A percentile compares a stretch with the other conserved stretches of the same genome.
Evolutionary conservation across 2,888 invertebrate species (phyloP).

Genomic region (Idaea dimidiata): DNA sequence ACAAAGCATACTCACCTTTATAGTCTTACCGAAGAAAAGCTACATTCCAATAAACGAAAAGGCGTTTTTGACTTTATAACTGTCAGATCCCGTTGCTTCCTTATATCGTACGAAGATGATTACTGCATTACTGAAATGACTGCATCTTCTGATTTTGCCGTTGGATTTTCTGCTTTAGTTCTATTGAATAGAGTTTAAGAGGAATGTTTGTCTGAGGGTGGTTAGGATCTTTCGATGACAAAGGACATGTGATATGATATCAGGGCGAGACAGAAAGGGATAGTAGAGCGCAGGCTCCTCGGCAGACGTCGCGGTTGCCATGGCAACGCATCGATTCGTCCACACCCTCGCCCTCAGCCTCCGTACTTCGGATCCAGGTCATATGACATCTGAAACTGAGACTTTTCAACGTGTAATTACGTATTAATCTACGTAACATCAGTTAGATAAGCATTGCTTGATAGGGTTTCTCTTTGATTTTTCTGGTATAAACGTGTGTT

Average conservation of each 20-base stretch:
- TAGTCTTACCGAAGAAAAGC: constrained; percentile 24
- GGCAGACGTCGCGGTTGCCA: constrained; percentile 79
- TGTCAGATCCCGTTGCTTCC: constrained; percentile 63
- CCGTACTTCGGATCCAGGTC: constrained; percentile 68
- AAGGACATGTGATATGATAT: constrained; percentile 73
- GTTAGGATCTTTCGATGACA: constrained; percentile 36
- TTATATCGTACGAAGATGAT: constrained; percentile 67
- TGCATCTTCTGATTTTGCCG: constrained; percentile 7
- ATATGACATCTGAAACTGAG: constrained; percentile 53
- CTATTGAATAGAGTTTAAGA: accelerated
- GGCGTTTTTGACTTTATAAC: constrained; percentile 65
- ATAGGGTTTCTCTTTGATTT: no score
- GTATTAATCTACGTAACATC: no score
- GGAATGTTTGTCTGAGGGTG: constrained; percentile 3
- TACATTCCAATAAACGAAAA: constrained; percentile 32
- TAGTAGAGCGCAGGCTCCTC: constrained; percentile 79
- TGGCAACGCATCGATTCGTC: constrained; percentile 77
- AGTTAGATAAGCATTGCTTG: no score
- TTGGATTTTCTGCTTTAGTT: constrained; percentile 29
- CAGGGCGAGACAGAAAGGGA: constrained; percentile 80
- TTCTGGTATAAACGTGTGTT: no score
- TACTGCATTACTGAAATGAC: constrained; percentile 34
- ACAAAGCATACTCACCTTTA: constrained; percentile 28
- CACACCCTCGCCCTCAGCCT: constrained; percentile 57
- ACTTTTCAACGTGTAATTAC: constrained; percentile 22